Evolutionary conservation across 2,797 vertebrate species (phyloP).

Genomic region (Sebastiscus tertius): DNA sequence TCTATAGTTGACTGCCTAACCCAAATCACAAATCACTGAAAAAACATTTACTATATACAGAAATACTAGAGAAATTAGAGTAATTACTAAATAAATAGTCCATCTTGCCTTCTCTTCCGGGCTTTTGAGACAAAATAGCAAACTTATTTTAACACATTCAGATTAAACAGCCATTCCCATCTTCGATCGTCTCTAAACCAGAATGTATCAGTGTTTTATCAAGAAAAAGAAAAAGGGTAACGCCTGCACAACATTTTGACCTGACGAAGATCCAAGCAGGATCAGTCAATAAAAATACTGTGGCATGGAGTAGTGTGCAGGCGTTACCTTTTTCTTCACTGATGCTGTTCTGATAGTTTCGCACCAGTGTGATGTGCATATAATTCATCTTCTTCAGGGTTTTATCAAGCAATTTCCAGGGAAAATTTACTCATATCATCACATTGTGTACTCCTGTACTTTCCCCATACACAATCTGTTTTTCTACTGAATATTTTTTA

Average conservation of each 20-base stretch:
- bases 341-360: no score
- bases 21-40: background rate
- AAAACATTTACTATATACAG: background rate
- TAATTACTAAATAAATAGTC: background rate
- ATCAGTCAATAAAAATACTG: no score
- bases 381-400: no score
- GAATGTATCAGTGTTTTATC: background rate
- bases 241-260: no score
- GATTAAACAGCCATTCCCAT: background rate
- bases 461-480: background rate
- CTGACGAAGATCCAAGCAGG: no score
- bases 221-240: no score
- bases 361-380: no score
- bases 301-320: no score
- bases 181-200: background rate
- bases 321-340: no score
- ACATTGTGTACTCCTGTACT: no score
- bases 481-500: background rate
- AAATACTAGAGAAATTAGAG: accelerated
- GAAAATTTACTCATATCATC: background rate
- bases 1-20: background rate
- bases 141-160: background rate
- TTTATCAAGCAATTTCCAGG: background rate
- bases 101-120: background rate
- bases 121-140: background rate